Evolutionary conservation across 1,140 invertebrate genomes (phyloP).

Genomic region (Drosophila tropicalis): DNA sequence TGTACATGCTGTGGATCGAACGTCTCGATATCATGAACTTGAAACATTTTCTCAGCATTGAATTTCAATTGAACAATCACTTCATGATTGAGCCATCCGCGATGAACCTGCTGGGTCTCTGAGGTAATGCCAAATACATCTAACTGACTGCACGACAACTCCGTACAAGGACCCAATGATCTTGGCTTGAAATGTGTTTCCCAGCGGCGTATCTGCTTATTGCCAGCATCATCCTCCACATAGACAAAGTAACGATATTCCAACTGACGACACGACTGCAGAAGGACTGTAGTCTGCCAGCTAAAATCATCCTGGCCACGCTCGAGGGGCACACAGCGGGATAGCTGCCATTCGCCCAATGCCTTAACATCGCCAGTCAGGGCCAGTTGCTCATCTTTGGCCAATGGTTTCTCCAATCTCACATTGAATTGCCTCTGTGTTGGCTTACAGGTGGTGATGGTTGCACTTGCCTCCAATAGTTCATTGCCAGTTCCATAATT

Average conservation of each 20-base stretch:
- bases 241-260: conserved; percentile 90
- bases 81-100: conserved; percentile 92
- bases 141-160: conserved; percentile 54
- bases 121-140: conserved; percentile 84
- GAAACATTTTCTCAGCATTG: conserved; percentile 83
- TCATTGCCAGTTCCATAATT: conserved; percentile 53
- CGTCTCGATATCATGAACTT: conserved; percentile 78
- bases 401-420: conserved; percentile 51
- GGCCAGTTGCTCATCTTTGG: conserved; percentile 82
- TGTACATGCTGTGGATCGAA: conserved; percentile 77
- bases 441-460: conserved; percentile 52
- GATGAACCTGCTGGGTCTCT: conserved; percentile 85
- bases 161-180: conserved; percentile 38
- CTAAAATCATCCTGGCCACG: conserved; percentile 62
- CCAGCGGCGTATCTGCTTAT: conserved; percentile 87
- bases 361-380: conserved; percentile 83
- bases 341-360: conserved; percentile 83
- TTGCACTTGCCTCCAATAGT: conserved; percentile 33
- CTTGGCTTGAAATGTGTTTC: conserved; percentile 89
- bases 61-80: conserved; percentile 91
- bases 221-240: conserved; percentile 61
- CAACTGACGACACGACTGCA: conserved; percentile 86
- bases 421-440: conserved; percentile 64
- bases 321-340: conserved; percentile 78
- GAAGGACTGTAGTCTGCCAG: conserved; percentile 82